phyloP scores from a whole-genome alignment of 2,888 invertebrate genomes.

The Troilus luridus region DNA sequence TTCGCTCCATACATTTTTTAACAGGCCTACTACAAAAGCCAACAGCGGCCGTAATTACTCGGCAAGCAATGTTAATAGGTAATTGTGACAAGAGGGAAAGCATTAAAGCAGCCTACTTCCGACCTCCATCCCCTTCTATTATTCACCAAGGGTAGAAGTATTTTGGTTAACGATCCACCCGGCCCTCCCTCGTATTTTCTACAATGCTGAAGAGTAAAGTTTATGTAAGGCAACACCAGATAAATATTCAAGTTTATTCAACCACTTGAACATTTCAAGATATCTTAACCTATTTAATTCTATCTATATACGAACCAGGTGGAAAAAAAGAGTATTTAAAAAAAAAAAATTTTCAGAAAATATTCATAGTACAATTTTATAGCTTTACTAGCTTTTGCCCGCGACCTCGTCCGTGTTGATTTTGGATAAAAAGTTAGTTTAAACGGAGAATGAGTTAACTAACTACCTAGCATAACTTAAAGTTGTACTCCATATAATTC shows the following conservation, averaged over 20 bases:
- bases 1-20: background rate
- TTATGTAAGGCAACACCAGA: background rate
- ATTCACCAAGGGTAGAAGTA: background rate
- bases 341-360: too few species aligned
- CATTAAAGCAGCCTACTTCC: background rate
- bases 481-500: too few species aligned
- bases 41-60: background rate
- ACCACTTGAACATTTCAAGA: too few species aligned
- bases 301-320: too few species aligned
- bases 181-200: background rate
- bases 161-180: constrained; percentile 10
- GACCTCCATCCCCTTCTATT: background rate
- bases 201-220: background rate
- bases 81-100: background rate
- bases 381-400: too few species aligned
- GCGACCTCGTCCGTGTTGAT: too few species aligned
- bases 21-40: background rate
- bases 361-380: too few species aligned
- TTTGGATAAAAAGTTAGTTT: too few species aligned
- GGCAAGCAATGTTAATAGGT: constrained; percentile 30
- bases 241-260: background rate
- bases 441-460: too few species aligned
- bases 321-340: too few species aligned
- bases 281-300: too few species aligned
- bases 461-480: too few species aligned